A percentile compares a stretch with the other conserved stretches of the same genome.
These are phyloP conservation scores for Peromyscus eremicus DNA, from an alignment of 2,797 vertebrate genomes.

Conservation along the genomic window DNA sequence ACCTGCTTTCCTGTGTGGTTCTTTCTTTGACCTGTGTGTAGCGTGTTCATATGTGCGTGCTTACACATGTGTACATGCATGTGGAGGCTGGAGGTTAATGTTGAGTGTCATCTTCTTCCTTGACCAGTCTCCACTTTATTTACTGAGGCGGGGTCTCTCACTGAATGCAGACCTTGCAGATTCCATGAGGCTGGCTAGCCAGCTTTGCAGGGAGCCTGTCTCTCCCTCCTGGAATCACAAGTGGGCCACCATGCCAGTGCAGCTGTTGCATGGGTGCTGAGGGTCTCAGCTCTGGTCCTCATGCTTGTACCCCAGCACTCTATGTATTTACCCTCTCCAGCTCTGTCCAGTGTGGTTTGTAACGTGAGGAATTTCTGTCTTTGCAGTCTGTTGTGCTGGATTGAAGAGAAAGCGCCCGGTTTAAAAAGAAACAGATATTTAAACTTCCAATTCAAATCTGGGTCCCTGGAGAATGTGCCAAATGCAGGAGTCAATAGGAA, in stretches of 20 bases:
- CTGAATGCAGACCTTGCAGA: not conserved
- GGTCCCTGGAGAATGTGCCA: constrained; percentile 91
- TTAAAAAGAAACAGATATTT: constrained; percentile 92
- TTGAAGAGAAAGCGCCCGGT: constrained; percentile 93
- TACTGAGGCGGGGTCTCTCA: not conserved
- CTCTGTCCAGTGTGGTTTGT: not conserved
- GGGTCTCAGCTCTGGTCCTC: too few relatives aligned
- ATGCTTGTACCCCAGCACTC: not conserved
- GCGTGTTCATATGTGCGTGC: not conserved
- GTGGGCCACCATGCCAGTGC: not conserved
- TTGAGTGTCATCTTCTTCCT: not conserved
- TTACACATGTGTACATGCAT: not conserved
- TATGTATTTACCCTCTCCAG: not conserved
- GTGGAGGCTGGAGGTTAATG: not conserved
- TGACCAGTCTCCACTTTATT: not conserved
- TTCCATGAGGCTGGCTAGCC: not conserved
- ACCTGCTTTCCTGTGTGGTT: not conserved
- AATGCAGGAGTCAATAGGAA: constrained; percentile 89
- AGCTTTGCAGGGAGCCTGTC: not conserved
- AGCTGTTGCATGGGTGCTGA: not conserved
- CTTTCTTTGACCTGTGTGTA: not conserved
- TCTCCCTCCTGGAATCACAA: not conserved
- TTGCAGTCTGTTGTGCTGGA: constrained; percentile 94
- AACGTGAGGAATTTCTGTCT: constrained; percentile 47
- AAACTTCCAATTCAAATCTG: constrained; percentile 92